phyloP scores from a whole-genome alignment of 2,113 vertebrate species.

The Corynorhinus townsendii region DNA sequence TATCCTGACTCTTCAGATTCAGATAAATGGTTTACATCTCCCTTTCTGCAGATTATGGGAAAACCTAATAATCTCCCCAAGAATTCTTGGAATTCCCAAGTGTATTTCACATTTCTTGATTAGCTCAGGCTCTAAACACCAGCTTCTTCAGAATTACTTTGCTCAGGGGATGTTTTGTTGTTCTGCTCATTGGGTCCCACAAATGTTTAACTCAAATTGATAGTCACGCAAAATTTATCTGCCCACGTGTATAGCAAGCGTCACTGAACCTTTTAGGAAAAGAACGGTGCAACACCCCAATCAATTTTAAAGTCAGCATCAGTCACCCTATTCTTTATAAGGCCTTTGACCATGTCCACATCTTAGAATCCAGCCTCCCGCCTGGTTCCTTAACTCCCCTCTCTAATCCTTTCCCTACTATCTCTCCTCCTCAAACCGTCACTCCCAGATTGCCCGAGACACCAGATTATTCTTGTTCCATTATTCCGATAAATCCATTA shows the following conservation, averaged over 20 bases:
- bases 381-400: not conserved
- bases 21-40: not conserved
- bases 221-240: not conserved
- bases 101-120: constrained; percentile 28
- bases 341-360: not conserved
- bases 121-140: not conserved
- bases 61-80: not conserved
- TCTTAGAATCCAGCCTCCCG: not conserved
- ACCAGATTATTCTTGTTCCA: not conserved
- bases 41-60: not conserved
- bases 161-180: not conserved
- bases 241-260: not conserved
- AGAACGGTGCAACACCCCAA: not conserved
- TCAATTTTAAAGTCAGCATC: not conserved
- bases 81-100: constrained; percentile 2
- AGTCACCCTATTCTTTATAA: not conserved
- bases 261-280: not conserved
- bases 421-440: not conserved
- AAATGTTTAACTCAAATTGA: constrained; percentile 17
- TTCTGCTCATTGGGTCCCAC: not conserved
- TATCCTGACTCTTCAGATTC: not conserved
- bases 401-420: not conserved
- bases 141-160: constrained; percentile 23
- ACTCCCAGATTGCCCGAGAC: not conserved
- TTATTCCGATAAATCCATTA: not conserved